Evolutionary conservation across 2,888 invertebrate species (phyloP).

Genomic region (Drosophila hamatofila): DNA sequence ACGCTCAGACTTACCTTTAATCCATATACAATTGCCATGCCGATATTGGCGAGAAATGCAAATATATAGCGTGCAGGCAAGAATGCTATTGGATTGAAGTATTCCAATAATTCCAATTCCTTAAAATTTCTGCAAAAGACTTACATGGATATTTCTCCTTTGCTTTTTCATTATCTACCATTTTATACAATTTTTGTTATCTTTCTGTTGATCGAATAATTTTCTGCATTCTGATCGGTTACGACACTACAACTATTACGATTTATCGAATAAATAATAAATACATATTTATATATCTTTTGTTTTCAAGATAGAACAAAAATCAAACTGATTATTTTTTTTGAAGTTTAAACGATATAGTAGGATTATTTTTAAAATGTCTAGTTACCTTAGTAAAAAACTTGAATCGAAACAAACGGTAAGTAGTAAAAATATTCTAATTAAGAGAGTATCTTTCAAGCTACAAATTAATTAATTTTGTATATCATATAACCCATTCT

Average conservation of each 20-base stretch:
- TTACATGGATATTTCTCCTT: not conserved
- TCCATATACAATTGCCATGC: not conserved
- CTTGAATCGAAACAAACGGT: too few species aligned
- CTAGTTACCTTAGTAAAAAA: not conserved
- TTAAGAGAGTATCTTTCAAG: too few species aligned
- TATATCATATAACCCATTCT: too few species aligned
- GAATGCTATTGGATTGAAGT: not conserved
- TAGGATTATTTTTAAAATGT: not conserved
- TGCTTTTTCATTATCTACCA: not conserved
- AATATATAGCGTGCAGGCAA: not conserved
- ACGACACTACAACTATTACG: not conserved
- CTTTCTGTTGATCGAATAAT: not conserved
- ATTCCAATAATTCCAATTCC: not conserved
- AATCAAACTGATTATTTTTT: not conserved
- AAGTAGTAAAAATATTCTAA: too few species aligned
- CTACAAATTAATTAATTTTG: too few species aligned
- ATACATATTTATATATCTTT: not conserved
- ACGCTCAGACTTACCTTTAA: slow-evolving; percentile 1
- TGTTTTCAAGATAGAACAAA: not conserved
- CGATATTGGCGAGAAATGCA: slow-evolving; percentile 4
- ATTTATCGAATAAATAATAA: not conserved
- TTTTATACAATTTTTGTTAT: not conserved
- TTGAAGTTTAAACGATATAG: not conserved
- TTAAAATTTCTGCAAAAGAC: not conserved
- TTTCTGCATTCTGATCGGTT: not conserved